phyloP scores from a whole-genome alignment of 2,113 vertebrate genomes.

The Cathartes aura region DNA sequence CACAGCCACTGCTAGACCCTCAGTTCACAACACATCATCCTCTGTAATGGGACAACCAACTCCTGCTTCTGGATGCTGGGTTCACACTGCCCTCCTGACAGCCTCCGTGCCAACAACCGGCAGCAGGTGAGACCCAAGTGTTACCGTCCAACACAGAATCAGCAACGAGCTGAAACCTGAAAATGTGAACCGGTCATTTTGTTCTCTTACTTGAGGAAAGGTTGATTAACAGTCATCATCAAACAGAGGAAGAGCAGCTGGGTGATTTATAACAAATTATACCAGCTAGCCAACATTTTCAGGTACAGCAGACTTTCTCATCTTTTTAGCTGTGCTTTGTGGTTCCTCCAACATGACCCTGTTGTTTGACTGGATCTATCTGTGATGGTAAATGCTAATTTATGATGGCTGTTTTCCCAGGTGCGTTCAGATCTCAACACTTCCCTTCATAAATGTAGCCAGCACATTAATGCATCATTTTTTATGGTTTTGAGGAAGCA shows the following conservation, averaged over 20 bases:
- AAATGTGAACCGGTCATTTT: background rate
- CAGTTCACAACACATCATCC: background rate
- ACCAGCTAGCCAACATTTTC: background rate
- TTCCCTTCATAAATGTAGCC: slow-evolving; percentile 1
- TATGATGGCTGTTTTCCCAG: background rate
- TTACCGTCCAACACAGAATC: background rate
- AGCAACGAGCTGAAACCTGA: background rate
- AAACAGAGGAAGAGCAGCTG: background rate
- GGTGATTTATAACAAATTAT: background rate
- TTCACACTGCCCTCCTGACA: background rate
- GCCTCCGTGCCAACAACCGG: background rate
- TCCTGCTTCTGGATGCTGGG: background rate
- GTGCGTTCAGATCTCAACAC: background rate
- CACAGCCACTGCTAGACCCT: background rate
- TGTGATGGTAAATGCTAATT: slow-evolving; percentile 37
- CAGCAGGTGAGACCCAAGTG: background rate
- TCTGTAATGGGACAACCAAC: background rate
- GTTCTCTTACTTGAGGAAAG: background rate
- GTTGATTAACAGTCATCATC: background rate
- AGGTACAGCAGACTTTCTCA: background rate
- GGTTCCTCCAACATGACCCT: background rate
- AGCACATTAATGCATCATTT: background rate
- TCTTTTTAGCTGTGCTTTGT: background rate
- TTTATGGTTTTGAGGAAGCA: slow-evolving; percentile 17
- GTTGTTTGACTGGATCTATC: slow-evolving; percentile 1